Evolutionary conservation across 2,888 invertebrate species (phyloP).

Genomic region (Drosophila affinis): DNA sequence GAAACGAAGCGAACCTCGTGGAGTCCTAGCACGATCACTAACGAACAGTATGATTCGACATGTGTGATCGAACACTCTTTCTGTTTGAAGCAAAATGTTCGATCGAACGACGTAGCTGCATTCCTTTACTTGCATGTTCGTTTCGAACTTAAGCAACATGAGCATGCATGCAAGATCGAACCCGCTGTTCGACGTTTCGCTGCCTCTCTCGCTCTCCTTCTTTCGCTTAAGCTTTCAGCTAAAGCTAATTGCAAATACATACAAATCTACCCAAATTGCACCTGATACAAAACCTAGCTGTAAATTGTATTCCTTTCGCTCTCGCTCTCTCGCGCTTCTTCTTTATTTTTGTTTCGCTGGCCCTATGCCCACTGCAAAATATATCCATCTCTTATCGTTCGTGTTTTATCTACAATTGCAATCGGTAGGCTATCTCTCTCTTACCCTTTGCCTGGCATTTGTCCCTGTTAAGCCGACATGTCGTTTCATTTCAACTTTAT

Average conservation of each 20-base stretch:
- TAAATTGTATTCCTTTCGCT: neutral
- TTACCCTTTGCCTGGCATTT: slow-evolving; percentile 7
- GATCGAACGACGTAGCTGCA: neutral
- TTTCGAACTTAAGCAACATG: neutral
- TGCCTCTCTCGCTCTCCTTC: too few relatives aligned
- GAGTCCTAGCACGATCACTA: neutral
- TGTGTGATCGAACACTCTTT: neutral
- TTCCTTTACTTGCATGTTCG: neutral
- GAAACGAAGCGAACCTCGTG: too few relatives aligned
- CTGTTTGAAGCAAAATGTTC: neutral
- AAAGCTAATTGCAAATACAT: neutral
- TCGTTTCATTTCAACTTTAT: slow-evolving; percentile 55
- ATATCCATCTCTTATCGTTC: slow-evolving; percentile 29
- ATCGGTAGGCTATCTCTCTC: slow-evolving; percentile 30
- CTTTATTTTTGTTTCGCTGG: slow-evolving; percentile 1
- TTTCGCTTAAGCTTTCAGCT: neutral
- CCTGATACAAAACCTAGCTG: neutral
- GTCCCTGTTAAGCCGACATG: slow-evolving; percentile 49
- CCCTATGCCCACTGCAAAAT: neutral
- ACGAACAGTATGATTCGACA: neutral
- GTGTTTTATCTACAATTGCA: slow-evolving; percentile 38
- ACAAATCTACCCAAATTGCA: neutral
- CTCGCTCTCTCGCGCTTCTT: neutral
- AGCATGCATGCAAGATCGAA: neutral
- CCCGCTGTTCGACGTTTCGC: neutral